phyloP scores from a whole-genome alignment of 2,888 invertebrate species.

The Chouioia cunea region DNA sequence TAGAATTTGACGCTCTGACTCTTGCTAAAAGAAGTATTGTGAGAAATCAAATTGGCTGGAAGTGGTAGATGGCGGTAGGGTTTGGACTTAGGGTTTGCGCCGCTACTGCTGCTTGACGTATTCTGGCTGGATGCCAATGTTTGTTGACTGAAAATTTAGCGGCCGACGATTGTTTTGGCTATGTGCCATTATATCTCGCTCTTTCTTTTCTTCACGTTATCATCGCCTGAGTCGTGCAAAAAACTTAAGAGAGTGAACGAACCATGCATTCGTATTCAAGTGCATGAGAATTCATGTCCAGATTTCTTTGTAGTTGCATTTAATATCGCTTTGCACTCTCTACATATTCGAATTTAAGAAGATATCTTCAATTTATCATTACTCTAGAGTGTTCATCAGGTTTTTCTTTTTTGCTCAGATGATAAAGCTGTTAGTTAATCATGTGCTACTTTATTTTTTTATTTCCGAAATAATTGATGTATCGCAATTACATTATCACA shows the following conservation, averaged over 20 bases:
- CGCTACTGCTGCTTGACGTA: slow-evolving; percentile 32
- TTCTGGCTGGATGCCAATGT: slow-evolving; percentile 62
- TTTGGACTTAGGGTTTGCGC: not conserved
- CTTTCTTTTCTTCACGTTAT: slow-evolving; percentile 2
- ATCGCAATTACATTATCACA: no score
- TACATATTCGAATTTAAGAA: no score
- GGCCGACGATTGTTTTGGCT: slow-evolving; percentile 65
- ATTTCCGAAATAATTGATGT: no score
- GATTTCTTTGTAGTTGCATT: no score
- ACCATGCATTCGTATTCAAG: not conserved
- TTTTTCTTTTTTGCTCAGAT: no score
- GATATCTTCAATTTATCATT: no score
- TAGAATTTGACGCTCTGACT: no score
- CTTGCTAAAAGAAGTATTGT: slow-evolving; percentile 28
- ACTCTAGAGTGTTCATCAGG: no score
- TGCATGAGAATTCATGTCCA: no score
- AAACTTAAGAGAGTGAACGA: not conserved
- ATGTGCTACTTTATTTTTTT: no score
- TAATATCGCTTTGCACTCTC: no score
- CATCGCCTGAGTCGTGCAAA: slow-evolving; percentile 17
- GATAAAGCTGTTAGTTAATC: no score
- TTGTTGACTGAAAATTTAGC: slow-evolving; percentile 67
- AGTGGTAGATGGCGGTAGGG: slow-evolving; percentile 36
- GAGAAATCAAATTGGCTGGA: slow-evolving; percentile 45
- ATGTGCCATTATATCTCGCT: slow-evolving; percentile 60